Conservation (phyloP, 2,797 vertebrate species). For the Sitta carolinensis region DNA sequence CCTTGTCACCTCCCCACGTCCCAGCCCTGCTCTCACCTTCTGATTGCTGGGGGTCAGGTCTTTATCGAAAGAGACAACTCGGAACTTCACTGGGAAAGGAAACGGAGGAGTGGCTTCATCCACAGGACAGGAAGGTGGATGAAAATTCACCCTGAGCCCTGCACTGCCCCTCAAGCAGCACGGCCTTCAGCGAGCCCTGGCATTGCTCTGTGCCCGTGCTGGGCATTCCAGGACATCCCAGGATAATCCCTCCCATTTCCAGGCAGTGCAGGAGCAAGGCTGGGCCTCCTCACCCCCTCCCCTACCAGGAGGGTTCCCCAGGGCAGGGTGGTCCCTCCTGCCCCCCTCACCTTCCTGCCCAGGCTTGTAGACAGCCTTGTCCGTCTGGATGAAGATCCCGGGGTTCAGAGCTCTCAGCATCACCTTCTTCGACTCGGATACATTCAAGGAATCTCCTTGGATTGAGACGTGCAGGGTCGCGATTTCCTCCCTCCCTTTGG, state of each 20-base stretch:
- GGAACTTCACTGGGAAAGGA: constrained; percentile 48
- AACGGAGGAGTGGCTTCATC: fast-evolving
- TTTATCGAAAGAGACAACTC: constrained; percentile 38
- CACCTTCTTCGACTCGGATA: not conserved
- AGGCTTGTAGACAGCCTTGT: constrained; percentile 62
- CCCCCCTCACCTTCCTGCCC: constrained; percentile 50
- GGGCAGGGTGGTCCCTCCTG: not conserved
- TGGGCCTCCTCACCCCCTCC: not conserved
- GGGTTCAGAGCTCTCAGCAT: not conserved
- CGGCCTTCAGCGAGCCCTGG: not conserved
- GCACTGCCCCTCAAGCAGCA: not conserved
- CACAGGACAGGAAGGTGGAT: fast-evolving
- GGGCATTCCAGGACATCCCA: not conserved
- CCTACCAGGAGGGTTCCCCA: not conserved
- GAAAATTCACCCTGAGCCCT: not conserved
- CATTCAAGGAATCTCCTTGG: not conserved
- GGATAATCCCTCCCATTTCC: not conserved
- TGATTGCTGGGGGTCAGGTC: not conserved
- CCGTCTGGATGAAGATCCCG: constrained; percentile 49
- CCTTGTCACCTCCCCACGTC: not conserved
- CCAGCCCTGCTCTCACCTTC: constrained; percentile 31
- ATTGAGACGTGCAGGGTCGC: not conserved
- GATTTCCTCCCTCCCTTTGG: not conserved
- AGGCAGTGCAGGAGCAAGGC: not conserved
- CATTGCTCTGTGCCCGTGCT: not conserved